Percentiles rank a stretch among this genome's conserved stretches.
phyloP scores from a whole-genome alignment of 2,888 invertebrate genomes.

The Phragmatobia fuliginosa region DNA sequence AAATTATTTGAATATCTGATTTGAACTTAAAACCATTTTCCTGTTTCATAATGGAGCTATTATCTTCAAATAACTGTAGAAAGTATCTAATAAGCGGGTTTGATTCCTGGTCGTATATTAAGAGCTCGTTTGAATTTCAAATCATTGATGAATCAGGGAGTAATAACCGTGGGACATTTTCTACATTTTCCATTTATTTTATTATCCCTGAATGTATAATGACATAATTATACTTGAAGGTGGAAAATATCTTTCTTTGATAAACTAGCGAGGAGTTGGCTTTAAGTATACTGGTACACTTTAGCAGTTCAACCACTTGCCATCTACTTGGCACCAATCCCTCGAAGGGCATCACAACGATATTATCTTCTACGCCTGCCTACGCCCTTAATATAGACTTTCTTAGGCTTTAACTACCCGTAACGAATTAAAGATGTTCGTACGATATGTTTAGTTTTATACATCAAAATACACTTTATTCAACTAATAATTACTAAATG shows the following conservation, averaged over 20 bases:
- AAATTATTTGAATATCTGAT: conserved; percentile 28
- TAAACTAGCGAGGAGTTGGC: too few relatives aligned
- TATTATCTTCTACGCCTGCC: too few relatives aligned
- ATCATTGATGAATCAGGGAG: background rate
- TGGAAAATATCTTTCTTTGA: background rate
- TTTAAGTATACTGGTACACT: too few relatives aligned
- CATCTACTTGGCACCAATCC: too few relatives aligned
- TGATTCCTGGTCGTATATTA: background rate
- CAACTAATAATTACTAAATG: too few relatives aligned
- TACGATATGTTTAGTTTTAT: too few relatives aligned
- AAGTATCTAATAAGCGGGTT: background rate
- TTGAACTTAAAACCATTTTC: conserved; percentile 2
- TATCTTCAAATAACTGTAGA: background rate
- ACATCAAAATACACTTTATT: too few relatives aligned
- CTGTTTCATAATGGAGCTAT: background rate
- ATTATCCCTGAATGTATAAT: background rate
- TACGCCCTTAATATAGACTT: too few relatives aligned
- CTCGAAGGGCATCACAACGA: too few relatives aligned
- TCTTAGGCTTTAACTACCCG: too few relatives aligned
- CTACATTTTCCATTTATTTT: background rate
- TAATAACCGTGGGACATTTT: background rate
- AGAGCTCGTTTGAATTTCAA: background rate
- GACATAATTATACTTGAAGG: background rate
- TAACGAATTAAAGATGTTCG: too few relatives aligned
- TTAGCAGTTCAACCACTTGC: too few relatives aligned